Evolutionary conservation across 2,113 vertebrate genomes (phyloP).

Genomic region (Semnornis frantzii): DNA sequence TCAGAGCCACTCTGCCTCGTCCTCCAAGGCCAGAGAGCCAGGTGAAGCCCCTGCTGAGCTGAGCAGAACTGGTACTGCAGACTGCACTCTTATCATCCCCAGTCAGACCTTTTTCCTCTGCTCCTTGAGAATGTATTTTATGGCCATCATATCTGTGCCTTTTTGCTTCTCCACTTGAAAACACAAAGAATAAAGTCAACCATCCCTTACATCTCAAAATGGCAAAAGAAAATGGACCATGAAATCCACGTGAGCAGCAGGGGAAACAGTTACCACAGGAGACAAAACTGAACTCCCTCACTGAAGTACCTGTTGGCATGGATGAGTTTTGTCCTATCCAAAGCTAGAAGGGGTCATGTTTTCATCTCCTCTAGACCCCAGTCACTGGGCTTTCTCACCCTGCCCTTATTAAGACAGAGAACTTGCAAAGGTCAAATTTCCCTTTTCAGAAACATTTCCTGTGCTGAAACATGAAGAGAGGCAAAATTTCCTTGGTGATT

Average conservation of each 20-base stretch:
- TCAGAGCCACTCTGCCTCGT: not conserved
- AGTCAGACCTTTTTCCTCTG: not conserved
- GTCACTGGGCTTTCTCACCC: not conserved
- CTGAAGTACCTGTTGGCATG: not conserved
- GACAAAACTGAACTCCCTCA: not conserved
- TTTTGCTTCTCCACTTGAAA: not conserved
- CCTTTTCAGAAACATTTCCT: not conserved
- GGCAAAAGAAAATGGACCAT: not conserved
- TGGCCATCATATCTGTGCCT: not conserved
- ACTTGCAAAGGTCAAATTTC: not conserved
- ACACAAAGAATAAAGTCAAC: not conserved
- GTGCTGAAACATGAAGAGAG: not conserved
- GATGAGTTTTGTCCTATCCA: not conserved
- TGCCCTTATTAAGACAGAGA: not conserved
- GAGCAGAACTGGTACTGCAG: not conserved
- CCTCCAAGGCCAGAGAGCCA: not conserved
- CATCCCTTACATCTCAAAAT: not conserved
- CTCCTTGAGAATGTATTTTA: not conserved
- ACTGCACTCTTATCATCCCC: not conserved
- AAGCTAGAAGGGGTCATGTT: not conserved
- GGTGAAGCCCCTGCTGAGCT: not conserved
- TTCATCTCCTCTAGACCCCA: not conserved
- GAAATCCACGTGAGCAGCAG: not conserved
- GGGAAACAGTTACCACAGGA: not conserved
- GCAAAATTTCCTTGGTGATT: not conserved